A percentile compares a stretch with the other conserved stretches of the same genome.
These are phyloP conservation scores for Mizuhopecten yessoensis DNA, from an alignment of 1,140 invertebrate genomes.

Conservation along the genomic window DNA sequence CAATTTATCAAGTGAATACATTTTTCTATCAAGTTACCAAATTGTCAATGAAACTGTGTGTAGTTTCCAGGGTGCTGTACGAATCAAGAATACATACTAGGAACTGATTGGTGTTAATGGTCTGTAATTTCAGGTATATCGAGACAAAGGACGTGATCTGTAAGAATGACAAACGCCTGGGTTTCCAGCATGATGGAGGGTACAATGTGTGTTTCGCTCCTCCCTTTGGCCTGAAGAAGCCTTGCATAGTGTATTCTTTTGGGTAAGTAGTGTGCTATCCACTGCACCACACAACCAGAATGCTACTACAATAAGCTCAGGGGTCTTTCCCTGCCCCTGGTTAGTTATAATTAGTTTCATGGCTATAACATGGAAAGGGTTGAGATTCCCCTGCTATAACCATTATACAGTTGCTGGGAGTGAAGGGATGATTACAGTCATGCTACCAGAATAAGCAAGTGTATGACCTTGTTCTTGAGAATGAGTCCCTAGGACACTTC, in stretches of 20 bases:
- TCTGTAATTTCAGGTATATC: constrained; percentile 64
- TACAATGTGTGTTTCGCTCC: constrained; percentile 77
- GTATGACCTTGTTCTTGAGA: no score
- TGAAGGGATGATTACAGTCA: no score
- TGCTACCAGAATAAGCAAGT: no score
- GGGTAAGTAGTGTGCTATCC: constrained; percentile 61
- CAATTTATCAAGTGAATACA: neutral
- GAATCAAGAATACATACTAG: neutral
- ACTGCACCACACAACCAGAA: no score
- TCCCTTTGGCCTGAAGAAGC: constrained; percentile 63
- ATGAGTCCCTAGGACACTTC: no score
- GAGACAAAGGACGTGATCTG: constrained; percentile 74
- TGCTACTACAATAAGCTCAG: no score
- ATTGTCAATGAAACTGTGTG: neutral
- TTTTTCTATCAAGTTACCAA: neutral
- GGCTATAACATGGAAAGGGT: no score
- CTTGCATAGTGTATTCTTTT: constrained; percentile 69
- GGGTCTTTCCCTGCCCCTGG: no score
- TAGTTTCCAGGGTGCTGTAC: neutral
- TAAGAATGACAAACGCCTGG: constrained; percentile 70
- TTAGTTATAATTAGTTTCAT: no score
- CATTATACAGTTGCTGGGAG: no score
- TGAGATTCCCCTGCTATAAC: no score
- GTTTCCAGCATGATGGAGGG: constrained; percentile 73
- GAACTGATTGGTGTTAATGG: no score